Evolutionary conservation across 1,140 invertebrate species (phyloP).

Genomic region (Contarinia nasturtii): DNA sequence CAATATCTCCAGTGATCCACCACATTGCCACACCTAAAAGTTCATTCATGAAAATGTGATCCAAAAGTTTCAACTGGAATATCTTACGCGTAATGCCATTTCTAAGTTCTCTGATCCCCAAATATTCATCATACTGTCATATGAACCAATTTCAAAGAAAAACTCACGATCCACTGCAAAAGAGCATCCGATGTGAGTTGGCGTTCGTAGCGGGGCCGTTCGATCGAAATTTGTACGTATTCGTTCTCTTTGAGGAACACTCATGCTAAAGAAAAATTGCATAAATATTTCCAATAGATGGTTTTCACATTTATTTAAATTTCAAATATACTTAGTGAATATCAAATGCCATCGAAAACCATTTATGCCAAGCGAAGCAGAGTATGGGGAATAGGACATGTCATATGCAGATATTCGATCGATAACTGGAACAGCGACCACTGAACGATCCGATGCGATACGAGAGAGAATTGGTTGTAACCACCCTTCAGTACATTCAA

Average conservation of each 20-base stretch:
- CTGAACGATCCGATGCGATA: slow-evolving; percentile 47
- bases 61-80: too few relatives aligned
- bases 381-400: slow-evolving; percentile 72
- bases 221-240: slow-evolving; percentile 50
- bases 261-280: slow-evolving; percentile 58
- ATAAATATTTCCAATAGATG: slow-evolving; percentile 32
- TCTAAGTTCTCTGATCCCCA: slow-evolving; percentile 97
- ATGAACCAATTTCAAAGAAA: slow-evolving; percentile 79
- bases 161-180: slow-evolving; percentile 79
- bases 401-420: slow-evolving; percentile 89
- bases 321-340: slow-evolving; percentile 42
- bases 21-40: slow-evolving; percentile 85
- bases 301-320: not conserved
- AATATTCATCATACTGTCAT: slow-evolving; percentile 74
- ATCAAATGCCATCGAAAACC: slow-evolving; percentile 95
- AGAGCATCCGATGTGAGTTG: slow-evolving; percentile 90
- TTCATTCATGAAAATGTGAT: too few relatives aligned
- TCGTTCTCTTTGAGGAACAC: slow-evolving; percentile 75
- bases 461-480: slow-evolving; percentile 65
- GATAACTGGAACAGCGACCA: slow-evolving; percentile 84
- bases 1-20: slow-evolving; percentile 81
- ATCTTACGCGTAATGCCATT: slow-evolving; percentile 75
- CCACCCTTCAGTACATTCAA: slow-evolving; percentile 81
- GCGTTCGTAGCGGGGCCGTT: slow-evolving; percentile 63
- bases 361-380: slow-evolving; percentile 77